These are phyloP conservation scores for Sylvia borin DNA, from an alignment of 2,797 vertebrate species.

Conservation along the genomic window DNA sequence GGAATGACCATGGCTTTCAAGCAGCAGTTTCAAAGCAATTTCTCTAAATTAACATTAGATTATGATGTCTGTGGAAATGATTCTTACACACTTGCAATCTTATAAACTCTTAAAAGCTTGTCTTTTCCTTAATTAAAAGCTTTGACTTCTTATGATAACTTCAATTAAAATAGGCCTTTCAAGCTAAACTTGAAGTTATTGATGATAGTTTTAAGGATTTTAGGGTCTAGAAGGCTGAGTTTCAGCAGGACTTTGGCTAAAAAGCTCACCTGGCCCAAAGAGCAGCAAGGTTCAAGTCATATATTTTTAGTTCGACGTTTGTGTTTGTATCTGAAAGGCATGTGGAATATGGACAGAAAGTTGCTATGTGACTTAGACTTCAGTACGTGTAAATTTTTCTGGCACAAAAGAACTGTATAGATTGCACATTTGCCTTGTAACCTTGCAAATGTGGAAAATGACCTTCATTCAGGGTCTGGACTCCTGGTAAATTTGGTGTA, in stretches of 20 bases:
- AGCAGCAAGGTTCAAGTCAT: not conserved
- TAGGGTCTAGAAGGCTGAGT: not conserved
- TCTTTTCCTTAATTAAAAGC: not conserved
- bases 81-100: accelerated
- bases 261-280: not conserved
- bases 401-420: not conserved
- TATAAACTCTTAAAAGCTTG: not conserved
- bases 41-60: not conserved
- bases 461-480: not conserved
- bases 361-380: not conserved
- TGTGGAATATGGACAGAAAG: accelerated
- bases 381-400: not conserved
- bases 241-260: not conserved
- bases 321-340: not conserved
- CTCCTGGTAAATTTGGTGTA: not conserved
- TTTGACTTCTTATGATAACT: not conserved
- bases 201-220: not conserved
- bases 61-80: not conserved
- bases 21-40: not conserved
- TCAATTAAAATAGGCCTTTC: not conserved
- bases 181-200: not conserved
- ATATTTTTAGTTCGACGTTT: not conserved
- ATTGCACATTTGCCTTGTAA: not conserved
- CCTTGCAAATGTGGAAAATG: not conserved
- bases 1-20: not conserved